These are phyloP conservation scores for Semaprochilodus insignis DNA, from an alignment of 2,797 vertebrate genomes.

Conservation along the genomic window DNA sequence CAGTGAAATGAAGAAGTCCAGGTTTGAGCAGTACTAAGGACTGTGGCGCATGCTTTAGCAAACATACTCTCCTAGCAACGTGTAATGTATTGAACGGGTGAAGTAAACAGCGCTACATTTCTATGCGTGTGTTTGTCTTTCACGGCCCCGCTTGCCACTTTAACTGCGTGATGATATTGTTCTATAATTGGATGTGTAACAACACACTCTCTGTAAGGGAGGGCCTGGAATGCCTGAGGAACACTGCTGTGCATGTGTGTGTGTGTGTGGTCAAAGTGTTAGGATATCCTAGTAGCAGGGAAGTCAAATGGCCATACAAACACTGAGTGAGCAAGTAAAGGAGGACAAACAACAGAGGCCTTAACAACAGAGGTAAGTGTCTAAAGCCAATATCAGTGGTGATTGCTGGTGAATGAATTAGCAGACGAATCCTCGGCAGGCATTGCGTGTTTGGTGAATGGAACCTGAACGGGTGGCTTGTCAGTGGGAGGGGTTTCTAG, in stretches of 20 bases:
- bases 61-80: background rate
- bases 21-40: background rate
- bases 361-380: constrained; percentile 55
- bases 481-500: background rate
- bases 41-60: background rate
- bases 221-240: constrained; percentile 51
- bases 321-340: constrained; percentile 26
- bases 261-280: constrained; percentile 48
- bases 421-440: background rate
- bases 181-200: constrained; percentile 62
- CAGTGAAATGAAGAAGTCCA: background rate
- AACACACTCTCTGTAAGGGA: constrained; percentile 53
- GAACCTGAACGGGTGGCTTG: constrained; percentile 2
- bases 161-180: constrained; percentile 54
- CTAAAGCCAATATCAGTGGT: constrained; percentile 60
- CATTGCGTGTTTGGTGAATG: background rate
- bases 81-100: background rate
- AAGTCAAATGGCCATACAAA: constrained; percentile 17
- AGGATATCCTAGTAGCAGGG: constrained; percentile 53
- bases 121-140: constrained; percentile 19
- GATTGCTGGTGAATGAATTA: constrained; percentile 29
- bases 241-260: constrained; percentile 46
- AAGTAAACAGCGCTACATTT: constrained; percentile 11
- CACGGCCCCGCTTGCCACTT: constrained; percentile 18
- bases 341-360: constrained; percentile 23